phyloP scores from a whole-genome alignment of 2,113 vertebrate genomes.

The Panurus biarmicus region DNA sequence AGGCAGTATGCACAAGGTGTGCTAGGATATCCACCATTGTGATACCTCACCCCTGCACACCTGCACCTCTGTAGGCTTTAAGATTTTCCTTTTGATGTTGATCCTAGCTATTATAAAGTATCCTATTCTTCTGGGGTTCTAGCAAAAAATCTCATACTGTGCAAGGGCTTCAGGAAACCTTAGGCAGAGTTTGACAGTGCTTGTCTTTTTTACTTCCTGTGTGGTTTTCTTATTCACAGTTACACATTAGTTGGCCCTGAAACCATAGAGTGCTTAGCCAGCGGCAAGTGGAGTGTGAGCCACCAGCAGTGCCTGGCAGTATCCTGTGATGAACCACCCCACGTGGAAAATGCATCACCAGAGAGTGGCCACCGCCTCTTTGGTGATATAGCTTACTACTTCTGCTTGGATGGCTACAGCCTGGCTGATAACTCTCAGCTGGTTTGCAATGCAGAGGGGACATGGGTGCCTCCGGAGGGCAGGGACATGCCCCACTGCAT shows the following conservation, averaged over 20 bases:
- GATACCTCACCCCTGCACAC: background rate
- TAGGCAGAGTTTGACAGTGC: background rate
- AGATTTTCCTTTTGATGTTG: background rate
- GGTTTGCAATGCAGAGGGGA: slow-evolving; percentile 85
- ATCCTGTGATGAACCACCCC: slow-evolving; percentile 90
- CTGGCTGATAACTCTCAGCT: slow-evolving; percentile 87
- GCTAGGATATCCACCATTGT: background rate
- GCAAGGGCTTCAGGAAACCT: background rate
- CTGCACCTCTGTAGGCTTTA: background rate
- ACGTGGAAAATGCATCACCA: slow-evolving; percentile 86
- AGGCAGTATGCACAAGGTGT: background rate
- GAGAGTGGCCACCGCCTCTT: slow-evolving; percentile 88
- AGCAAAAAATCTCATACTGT: background rate
- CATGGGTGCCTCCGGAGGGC: slow-evolving; percentile 85
- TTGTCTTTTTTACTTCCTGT: background rate
- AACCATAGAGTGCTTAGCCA: slow-evolving; percentile 82
- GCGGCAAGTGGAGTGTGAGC: slow-evolving; percentile 81
- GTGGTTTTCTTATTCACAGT: slow-evolving; percentile 61
- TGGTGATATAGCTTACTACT: slow-evolving; percentile 89
- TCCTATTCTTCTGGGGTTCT: background rate
- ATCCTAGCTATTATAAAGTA: background rate
- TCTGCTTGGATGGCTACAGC: slow-evolving; percentile 89
- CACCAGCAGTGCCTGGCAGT: slow-evolving; percentile 87
- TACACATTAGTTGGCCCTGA: slow-evolving; percentile 86
- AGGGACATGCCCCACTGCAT: slow-evolving; percentile 81